Percentiles rank a stretch among this genome's conserved stretches.
phyloP scores from a whole-genome alignment of 2,797 vertebrate genomes.

The Fistularia tabacaria region DNA sequence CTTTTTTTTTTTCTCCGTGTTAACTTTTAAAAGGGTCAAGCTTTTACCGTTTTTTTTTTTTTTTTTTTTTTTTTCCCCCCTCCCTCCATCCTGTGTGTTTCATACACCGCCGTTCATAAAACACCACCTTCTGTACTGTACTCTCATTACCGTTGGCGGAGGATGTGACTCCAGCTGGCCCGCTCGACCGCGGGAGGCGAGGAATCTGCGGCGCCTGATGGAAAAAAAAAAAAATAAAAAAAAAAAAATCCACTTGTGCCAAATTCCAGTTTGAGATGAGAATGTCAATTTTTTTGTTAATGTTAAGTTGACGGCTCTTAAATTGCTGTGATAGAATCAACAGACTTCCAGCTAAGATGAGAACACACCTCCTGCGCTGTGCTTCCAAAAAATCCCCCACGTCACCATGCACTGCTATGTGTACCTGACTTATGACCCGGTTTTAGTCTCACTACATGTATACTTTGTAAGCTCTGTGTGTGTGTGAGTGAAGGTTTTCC shows the following conservation, averaged over 20 bases:
- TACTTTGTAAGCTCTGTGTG: too few species aligned
- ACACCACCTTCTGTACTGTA: constrained; percentile 44
- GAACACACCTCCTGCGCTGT: constrained; percentile 34
- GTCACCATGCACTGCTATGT: constrained; percentile 13
- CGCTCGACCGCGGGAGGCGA: constrained; percentile 16
- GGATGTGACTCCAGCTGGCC: constrained; percentile 36
- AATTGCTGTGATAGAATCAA: too few species aligned
- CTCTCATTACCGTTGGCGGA: constrained; percentile 31
- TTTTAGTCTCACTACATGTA: too few species aligned
- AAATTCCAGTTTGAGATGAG: too few species aligned
- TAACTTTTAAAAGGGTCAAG: too few species aligned
- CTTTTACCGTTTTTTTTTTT: too few species aligned
- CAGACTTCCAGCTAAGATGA: too few species aligned
- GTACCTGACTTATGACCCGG: constrained; percentile 14
- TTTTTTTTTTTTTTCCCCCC: constrained; percentile 6
- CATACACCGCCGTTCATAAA: constrained; percentile 30
- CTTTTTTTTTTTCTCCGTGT: too few species aligned
- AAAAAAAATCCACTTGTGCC: constrained; percentile 1
- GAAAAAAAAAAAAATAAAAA: constrained; percentile 8
- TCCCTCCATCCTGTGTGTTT: constrained; percentile 15
- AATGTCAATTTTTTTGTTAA: too few species aligned
- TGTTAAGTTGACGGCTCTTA: too few species aligned
- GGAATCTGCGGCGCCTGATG: constrained; percentile 4
- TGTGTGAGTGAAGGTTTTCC: too few species aligned
- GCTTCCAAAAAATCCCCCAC: constrained; percentile 69